Conservation (phyloP, 37 sponge, comb jelly and placozoan species). For the Cladorhizidae sp. region DNA sequence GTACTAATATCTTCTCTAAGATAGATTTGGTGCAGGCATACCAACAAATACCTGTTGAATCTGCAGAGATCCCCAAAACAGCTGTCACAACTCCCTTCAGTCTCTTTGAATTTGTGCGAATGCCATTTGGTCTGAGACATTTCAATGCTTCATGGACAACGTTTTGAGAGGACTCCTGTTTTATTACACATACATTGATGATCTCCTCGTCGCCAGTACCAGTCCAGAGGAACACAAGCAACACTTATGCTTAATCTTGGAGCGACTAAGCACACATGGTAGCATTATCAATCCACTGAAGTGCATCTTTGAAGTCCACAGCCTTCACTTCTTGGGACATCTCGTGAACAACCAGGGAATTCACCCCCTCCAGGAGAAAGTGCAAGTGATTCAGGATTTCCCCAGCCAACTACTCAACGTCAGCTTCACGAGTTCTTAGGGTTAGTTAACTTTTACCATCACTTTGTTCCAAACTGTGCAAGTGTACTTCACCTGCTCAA, state of each 20-base stretch:
- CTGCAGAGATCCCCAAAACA: constrained; percentile 61
- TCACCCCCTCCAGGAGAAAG: constrained; percentile 44
- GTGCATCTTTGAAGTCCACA: constrained; percentile 24
- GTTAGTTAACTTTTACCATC: constrained; percentile 66
- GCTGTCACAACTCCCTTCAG: constrained; percentile 75
- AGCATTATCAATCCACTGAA: constrained; percentile 49
- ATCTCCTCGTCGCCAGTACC: constrained; percentile 49
- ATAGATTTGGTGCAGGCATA: constrained; percentile 60
- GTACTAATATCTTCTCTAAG: constrained; percentile 57
- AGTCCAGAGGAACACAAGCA: constrained; percentile 42
- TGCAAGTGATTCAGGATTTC: constrained; percentile 52
- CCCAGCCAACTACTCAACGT: constrained; percentile 41
- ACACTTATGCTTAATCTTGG: constrained; percentile 43
- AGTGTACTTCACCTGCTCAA: constrained; percentile 35
- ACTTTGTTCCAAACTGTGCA: constrained; percentile 48
- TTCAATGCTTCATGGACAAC: constrained; percentile 70
- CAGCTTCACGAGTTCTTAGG: constrained; percentile 53
- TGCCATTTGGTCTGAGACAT: constrained; percentile 63
- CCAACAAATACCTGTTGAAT: constrained; percentile 60
- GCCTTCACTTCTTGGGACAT: constrained; percentile 53
- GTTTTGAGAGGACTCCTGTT: constrained; percentile 55
- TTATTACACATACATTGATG: constrained; percentile 45
- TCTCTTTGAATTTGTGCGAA: constrained; percentile 57
- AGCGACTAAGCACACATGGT: constrained; percentile 37
- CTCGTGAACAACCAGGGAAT: constrained; percentile 36